Base-by-base conservation (phyloP, 2,113 vertebrate species). In the Melanerpes aurifrons region DNA sequence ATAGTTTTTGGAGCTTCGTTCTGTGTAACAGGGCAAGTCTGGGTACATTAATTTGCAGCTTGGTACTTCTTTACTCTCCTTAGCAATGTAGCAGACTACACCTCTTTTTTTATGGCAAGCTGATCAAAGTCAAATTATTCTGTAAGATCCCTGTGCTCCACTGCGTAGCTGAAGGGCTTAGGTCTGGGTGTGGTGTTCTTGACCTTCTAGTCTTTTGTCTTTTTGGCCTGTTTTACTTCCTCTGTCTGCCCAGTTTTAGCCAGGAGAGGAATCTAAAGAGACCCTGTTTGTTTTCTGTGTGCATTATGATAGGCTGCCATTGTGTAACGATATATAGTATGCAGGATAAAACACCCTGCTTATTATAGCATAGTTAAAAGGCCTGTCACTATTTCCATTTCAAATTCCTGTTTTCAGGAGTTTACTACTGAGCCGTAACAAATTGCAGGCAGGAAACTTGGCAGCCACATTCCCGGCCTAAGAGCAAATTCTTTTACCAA, bases 391-490 rank as follows among this genome's bases (percentile, higher is more conserved):
- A 85, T 97, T 98, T 97, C 95, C 93, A 96, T 96, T 96, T 97
- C 94, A 97, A 88, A 97, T 97, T 95, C 96, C 97, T 96, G 96
- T 97, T 97, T 97, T 95, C 94, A 74, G 83, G 94, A 92, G 97
- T 96, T 97, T 97, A 96, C 96, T 90, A 97, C 94, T 95, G 90
- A 97, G 96, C 92, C 43, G 47, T 97, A 96, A 97, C 96, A 97
- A 97, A 98, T 94, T 95, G 96, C 94, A 97, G 94, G 95, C 96
- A 97, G 95, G 94, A 97, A 98, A 97, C 93, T 97, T 97, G 97
- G 97, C 97, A 96, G 92, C 66, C 89, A 25, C 53, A 92, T 94
- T 94, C 84, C 64, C 78, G 91, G 86, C 63, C 78, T 97, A 94
- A 92, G 86, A 97, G 93, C 93, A 96, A 97, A 96, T 94, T 94